These are phyloP conservation scores for Zonotrichia leucophrys DNA, from an alignment of 2,113 vertebrate genomes.

Conservation along the genomic window DNA sequence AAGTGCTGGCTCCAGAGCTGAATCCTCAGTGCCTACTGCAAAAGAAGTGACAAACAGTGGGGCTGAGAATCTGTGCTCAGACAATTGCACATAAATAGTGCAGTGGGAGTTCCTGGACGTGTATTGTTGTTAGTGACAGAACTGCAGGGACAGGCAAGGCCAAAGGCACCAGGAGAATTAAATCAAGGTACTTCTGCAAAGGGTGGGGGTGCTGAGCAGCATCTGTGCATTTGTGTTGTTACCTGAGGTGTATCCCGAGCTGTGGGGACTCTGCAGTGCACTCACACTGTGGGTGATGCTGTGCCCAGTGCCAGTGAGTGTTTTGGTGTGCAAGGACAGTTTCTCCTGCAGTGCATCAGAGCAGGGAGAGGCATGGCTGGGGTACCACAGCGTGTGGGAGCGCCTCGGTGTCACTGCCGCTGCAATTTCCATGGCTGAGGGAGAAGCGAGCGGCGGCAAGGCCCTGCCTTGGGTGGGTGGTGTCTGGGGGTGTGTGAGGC, in stretches of 20 bases:
- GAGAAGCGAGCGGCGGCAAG: not conserved
- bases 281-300: not conserved
- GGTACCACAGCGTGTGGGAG: not conserved
- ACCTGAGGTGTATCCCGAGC: rapidly evolving
- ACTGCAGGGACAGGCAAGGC: not conserved
- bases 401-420: not conserved
- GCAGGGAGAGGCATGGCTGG: not conserved
- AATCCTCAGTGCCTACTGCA: not conserved
- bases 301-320: not conserved
- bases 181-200: not conserved
- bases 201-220: not conserved
- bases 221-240: not conserved
- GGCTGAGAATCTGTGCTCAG: not conserved
- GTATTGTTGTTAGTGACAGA: rapidly evolving
- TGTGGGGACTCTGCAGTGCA: rapidly evolving
- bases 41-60: not conserved
- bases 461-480: rapidly evolving
- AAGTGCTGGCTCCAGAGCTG: not conserved
- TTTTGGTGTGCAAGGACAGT: not conserved
- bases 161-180: not conserved
- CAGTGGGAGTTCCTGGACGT: not conserved
- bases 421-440: not conserved
- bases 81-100: not conserved
- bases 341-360: rapidly evolving
- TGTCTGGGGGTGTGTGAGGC: not conserved